Evolutionary conservation across 1,140 invertebrate species (phyloP).

Genomic region (Aphelinus certus): DNA sequence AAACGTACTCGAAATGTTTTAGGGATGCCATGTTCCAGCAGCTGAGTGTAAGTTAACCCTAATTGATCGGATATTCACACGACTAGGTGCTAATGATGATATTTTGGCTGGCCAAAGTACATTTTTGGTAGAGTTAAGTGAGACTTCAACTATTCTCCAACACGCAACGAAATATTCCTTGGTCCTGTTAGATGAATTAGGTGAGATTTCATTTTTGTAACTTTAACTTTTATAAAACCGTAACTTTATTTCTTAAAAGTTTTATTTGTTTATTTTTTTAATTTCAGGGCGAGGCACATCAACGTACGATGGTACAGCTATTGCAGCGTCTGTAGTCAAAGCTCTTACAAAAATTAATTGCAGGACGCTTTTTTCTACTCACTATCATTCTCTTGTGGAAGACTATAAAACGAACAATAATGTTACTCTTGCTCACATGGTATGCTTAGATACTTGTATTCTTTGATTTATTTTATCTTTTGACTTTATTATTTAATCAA

Average conservation of each 20-base stretch:
- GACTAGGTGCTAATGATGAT: conserved; percentile 92
- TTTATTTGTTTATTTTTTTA: conserved; percentile 24
- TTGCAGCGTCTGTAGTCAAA: conserved; percentile 88
- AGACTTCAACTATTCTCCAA: conserved; percentile 89
- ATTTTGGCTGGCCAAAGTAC: conserved; percentile 94
- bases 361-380: conserved; percentile 93
- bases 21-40: conserved; percentile 93
- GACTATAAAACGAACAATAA: conserved; percentile 77
- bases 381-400: conserved; percentile 94
- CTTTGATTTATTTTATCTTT: neutral
- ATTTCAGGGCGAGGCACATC: conserved; percentile 85
- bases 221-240: neutral
- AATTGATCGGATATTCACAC: conserved; percentile 94
- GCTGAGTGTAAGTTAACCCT: conserved; percentile 78
- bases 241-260: neutral
- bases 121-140: conserved; percentile 93
- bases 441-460: conserved; percentile 52
- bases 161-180: conserved; percentile 89
- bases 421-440: conserved; percentile 91
- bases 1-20: conserved; percentile 11
- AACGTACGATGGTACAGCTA: conserved; percentile 95
- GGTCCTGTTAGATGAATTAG: conserved; percentile 94
- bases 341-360: conserved; percentile 80
- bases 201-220: conserved; percentile 59
- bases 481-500: too few relatives aligned